phyloP scores from a whole-genome alignment of 2,888 invertebrate genomes.

The Stenodera caucasica region DNA sequence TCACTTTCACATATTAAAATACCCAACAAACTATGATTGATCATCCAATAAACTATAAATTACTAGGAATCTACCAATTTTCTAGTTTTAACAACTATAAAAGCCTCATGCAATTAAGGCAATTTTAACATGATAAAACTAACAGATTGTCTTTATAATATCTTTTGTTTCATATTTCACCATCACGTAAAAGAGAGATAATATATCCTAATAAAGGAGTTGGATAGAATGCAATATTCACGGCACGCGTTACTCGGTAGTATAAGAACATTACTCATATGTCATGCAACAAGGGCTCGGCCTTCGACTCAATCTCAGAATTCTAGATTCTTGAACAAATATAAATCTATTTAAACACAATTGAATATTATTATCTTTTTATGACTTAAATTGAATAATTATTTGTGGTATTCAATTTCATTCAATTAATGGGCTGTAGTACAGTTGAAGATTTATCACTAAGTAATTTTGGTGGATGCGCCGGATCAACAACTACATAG shows the following conservation, averaged over 20 bases:
- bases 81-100: too few relatives aligned
- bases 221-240: slow-evolving; percentile 6
- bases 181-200: background rate
- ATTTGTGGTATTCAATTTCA: too few relatives aligned
- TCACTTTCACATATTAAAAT: background rate
- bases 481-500: background rate
- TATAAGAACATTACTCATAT: slow-evolving; percentile 14
- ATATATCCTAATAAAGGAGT: background rate
- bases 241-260: slow-evolving; percentile 12
- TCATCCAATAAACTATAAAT: too few relatives aligned
- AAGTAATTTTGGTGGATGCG: background rate
- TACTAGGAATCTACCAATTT: too few relatives aligned
- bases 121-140: background rate
- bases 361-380: too few relatives aligned
- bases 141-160: background rate
- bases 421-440: too few relatives aligned
- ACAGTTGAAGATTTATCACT: too few relatives aligned
- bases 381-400: too few relatives aligned
- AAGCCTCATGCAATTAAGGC: background rate
- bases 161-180: background rate
- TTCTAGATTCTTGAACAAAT: background rate
- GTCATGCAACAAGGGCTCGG: slow-evolving; percentile 10
- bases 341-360: background rate
- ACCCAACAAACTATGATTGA: background rate
- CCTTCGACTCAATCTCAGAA: background rate